Evolutionary conservation across 2,797 vertebrate genomes (phyloP).

Genomic region (Pygocentrus nattereri): DNA sequence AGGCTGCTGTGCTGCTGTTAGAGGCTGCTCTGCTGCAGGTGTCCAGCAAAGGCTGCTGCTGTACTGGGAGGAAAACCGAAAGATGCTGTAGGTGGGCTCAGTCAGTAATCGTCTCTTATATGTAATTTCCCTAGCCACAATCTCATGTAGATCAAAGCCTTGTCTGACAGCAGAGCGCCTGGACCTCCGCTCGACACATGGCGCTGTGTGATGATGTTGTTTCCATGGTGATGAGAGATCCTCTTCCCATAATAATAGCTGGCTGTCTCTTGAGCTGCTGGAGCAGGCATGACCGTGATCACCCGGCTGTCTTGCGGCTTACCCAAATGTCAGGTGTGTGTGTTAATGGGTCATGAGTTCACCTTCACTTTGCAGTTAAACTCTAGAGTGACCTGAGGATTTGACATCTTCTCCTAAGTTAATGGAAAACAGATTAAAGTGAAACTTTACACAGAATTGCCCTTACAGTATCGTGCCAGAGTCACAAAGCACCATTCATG

Average conservation of each 20-base stretch:
- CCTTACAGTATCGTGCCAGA: too few species aligned
- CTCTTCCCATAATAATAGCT: neutral
- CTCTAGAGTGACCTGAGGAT: neutral
- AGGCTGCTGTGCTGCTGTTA: too few species aligned
- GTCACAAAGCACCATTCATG: too few species aligned
- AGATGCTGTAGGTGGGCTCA: neutral
- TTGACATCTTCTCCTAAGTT: neutral
- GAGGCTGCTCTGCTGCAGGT: neutral
- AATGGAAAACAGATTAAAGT: neutral
- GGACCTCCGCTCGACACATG: neutral
- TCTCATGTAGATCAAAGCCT: slow-evolving; percentile 5
- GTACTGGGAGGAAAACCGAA: neutral
- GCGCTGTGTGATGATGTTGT: slow-evolving; percentile 13
- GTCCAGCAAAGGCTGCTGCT: neutral
- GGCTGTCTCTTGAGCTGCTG: neutral
- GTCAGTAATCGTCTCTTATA: too few species aligned
- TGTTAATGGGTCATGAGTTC: neutral
- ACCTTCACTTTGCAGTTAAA: neutral
- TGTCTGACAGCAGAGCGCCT: neutral
- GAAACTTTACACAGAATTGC: too few species aligned
- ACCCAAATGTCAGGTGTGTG: slow-evolving; percentile 4
- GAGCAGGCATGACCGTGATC: neutral
- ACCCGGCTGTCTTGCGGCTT: neutral
- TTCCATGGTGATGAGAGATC: slow-evolving; percentile 20
- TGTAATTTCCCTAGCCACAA: neutral